These are phyloP conservation scores for Pararge aegeria DNA, from an alignment of 1,140 invertebrate species.

Conservation along the genomic window DNA sequence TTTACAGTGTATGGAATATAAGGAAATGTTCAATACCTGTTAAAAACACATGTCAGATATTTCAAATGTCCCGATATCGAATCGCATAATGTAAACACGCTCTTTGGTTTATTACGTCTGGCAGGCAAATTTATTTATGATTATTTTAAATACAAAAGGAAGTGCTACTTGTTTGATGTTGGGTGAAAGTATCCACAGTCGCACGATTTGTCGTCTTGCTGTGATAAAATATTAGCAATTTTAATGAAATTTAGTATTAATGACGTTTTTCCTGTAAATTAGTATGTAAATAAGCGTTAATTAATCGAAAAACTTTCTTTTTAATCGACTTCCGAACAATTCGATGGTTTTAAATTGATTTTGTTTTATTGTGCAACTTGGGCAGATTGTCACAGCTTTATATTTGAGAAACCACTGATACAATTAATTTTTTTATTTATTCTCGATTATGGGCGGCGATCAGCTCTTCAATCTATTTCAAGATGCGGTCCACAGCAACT, in stretches of 20 bases:
- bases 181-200: constrained; percentile 22
- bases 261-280: constrained; percentile 4
- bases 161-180: constrained; percentile 12
- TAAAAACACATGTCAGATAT: too few relatives aligned
- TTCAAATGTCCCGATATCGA: background rate
- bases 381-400: too few relatives aligned
- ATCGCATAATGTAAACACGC: background rate
- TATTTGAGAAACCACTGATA: too few relatives aligned
- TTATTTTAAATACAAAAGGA: constrained; percentile 12
- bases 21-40: too few relatives aligned
- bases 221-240: constrained; percentile 9
- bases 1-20: too few relatives aligned
- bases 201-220: constrained; percentile 17
- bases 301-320: background rate
- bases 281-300: background rate
- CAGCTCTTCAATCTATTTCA: too few relatives aligned
- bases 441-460: too few relatives aligned
- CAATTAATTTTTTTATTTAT: too few relatives aligned
- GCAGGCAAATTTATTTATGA: constrained; percentile 6
- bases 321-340: background rate
- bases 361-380: too few relatives aligned
- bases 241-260: background rate
- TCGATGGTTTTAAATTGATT: too few relatives aligned
- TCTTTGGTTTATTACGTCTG: background rate
- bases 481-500: too few relatives aligned